Evolutionary conservation across 2,113 vertebrate genomes (phyloP).

Genomic region (Chiloscyllium plagiosum): DNA sequence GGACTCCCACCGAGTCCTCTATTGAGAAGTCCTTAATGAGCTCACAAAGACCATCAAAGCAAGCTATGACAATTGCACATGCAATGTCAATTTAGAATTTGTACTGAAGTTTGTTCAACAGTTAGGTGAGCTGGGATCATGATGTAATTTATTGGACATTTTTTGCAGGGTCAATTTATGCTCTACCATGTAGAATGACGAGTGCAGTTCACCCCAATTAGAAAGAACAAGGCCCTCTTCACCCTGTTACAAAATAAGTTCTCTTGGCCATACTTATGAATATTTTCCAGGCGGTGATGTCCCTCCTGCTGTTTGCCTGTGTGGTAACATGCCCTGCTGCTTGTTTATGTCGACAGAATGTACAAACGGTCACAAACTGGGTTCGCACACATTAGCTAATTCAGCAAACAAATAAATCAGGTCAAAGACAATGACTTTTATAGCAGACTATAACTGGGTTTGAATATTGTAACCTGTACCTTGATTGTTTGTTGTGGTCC

Average conservation of each 20-base stretch:
- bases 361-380: background rate
- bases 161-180: background rate
- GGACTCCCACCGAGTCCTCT: background rate
- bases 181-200: background rate
- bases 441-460: background rate
- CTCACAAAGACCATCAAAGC: background rate
- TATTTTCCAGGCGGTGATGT: background rate
- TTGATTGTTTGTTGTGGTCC: no score
- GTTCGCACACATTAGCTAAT: background rate
- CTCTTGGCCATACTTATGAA: background rate
- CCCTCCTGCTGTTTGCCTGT: background rate
- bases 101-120: background rate
- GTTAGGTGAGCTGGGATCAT: background rate
- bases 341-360: background rate
- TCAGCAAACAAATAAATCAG: background rate
- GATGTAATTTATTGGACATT: background rate
- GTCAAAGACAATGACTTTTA: background rate
- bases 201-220: background rate
- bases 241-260: background rate
- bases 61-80: slow-evolving; percentile 27
- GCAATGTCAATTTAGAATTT: background rate
- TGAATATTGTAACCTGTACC: background rate
- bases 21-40: slow-evolving; percentile 22
- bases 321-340: background rate
- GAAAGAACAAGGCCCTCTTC: background rate